Evolutionary conservation across 2,888 invertebrate genomes (phyloP).

Genomic region (Eutolmus rufibarbis): DNA sequence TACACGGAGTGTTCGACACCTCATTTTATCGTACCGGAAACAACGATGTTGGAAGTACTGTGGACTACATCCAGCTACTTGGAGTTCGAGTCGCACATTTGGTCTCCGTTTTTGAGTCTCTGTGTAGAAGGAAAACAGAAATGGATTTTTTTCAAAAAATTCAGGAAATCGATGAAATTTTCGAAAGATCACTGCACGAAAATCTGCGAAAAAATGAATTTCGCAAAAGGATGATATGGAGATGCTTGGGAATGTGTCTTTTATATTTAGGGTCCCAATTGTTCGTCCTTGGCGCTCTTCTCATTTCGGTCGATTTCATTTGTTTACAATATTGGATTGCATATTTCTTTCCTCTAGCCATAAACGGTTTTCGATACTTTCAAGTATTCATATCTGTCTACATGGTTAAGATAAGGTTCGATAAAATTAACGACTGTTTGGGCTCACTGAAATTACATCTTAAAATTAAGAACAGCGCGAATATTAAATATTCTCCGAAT

Average conservation of each 20-base stretch:
- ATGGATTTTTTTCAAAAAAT: slow-evolving; percentile 51
- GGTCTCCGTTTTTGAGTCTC: slow-evolving; percentile 54
- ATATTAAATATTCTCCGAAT: not conserved
- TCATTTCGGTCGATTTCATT: not conserved
- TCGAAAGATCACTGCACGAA: slow-evolving; percentile 53
- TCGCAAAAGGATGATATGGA: not conserved
- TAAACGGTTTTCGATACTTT: slow-evolving; percentile 56
- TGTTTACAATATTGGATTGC: slow-evolving; percentile 52
- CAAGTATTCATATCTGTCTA: slow-evolving; percentile 55
- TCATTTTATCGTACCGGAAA: not conserved
- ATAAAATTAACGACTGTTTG: slow-evolving; percentile 52
- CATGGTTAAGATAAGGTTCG: slow-evolving; percentile 55
- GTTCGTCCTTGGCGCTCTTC: not conserved
- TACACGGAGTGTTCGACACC: slow-evolving; percentile 17
- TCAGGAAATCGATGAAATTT: slow-evolving; percentile 55
- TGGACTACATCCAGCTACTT: slow-evolving; percentile 57
- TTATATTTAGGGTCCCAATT: slow-evolving; percentile 36
- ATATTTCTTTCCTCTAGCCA: slow-evolving; percentile 54
- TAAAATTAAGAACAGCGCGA: not conserved
- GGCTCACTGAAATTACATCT: slow-evolving; percentile 49
- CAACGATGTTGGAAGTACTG: slow-evolving; percentile 49
- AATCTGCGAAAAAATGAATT: slow-evolving; percentile 50
- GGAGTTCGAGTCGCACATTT: slow-evolving; percentile 56
- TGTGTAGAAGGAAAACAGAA: slow-evolving; percentile 51
- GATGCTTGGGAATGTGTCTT: not conserved